Evolutionary conservation across 2,888 invertebrate species (phyloP).

Genomic region (Oligia latruncula): DNA sequence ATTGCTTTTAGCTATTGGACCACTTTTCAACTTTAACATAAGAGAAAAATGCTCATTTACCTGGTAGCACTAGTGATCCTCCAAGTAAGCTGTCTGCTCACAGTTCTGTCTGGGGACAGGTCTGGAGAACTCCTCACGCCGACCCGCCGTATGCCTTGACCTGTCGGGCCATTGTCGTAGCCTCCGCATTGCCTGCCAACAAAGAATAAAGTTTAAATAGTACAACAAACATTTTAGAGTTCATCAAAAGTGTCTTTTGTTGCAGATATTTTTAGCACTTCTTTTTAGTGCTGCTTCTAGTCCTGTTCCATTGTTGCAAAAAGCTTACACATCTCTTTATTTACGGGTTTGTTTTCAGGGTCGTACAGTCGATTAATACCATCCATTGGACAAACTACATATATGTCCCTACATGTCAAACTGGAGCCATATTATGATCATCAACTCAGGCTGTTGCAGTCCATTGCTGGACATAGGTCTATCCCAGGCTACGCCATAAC

Average conservation of each 20-base stretch:
- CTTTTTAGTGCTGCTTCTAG: neutral
- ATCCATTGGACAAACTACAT: neutral
- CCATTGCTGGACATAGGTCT: too few species aligned
- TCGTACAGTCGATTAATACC: neutral
- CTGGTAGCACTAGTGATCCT: constrained; percentile 81
- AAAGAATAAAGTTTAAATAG: constrained; percentile 3
- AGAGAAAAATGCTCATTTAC: constrained; percentile 52
- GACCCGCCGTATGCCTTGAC: constrained; percentile 77
- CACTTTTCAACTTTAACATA: neutral
- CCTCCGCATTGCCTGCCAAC: constrained; percentile 84
- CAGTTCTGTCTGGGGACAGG: constrained; percentile 79
- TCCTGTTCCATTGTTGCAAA: neutral
- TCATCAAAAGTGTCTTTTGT: neutral
- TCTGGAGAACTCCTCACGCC: constrained; percentile 85
- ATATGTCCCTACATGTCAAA: neutral
- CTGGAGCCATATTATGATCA: neutral
- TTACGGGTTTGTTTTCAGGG: neutral
- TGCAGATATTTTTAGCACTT: neutral
- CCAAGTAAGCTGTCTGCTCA: constrained; percentile 86
- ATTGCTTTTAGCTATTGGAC: neutral
- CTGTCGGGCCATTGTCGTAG: constrained; percentile 78
- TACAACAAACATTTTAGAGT: neutral
- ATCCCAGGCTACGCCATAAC: too few species aligned
- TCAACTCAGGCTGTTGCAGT: too few species aligned
- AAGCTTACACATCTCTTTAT: too few species aligned